Evolutionary conservation across 2,113 vertebrate species (phyloP), one percentile per base, ranked within the genome.

Genomic region (Notarius lentiginosus): DNA sequence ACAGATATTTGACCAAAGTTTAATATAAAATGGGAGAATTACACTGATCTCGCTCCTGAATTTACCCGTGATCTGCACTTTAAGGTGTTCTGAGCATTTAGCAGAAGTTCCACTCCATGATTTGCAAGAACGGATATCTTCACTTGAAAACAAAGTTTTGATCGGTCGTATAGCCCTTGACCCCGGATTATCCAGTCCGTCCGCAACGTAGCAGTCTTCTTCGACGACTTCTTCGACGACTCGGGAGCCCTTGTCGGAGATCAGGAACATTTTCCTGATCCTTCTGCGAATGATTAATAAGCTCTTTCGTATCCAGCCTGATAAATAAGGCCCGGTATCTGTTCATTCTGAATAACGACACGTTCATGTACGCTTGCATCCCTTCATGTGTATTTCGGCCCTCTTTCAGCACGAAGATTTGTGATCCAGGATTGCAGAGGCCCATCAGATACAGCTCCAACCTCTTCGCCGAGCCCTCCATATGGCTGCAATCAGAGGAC

Each of bases 401-500:
- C 5, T 20, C 0, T 49, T 79, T 49, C n/a, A 27, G 24, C 15
- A 79, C 18, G 4, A 30, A 41, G 22, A 8, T 65, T 79, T 79
- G 15, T 79, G 58, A 24, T 81, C 20, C 55, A 24, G 51, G 51
- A 0, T 17, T 47, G 17, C 75, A 8, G 34, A 41, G 30, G 51
- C 34, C 15, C 75, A 49, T 87, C 63, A 47, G 83, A 90, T 92
- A 49, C 34, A 56, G 18, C 77, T 30, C n/a, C 6, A 51, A 20
- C 49, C 34, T 9, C 34, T 86, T 79, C 55, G 17, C 61, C 8
- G 82, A 88, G 70, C 82, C 84, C 66, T 58, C 76, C 94, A 94
- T 92, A 81, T 95, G 94, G 93, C 88, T 91, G 90, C 85, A 93
- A 94, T 95, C 91, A 93, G 85, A 84, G 51, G 75, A 72, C 87